A percentile compares a stretch with the other conserved stretches of the same genome.
Evolutionary conservation across 2,888 invertebrate species (phyloP).

Genomic region (Drosophila anomalipes): DNA sequence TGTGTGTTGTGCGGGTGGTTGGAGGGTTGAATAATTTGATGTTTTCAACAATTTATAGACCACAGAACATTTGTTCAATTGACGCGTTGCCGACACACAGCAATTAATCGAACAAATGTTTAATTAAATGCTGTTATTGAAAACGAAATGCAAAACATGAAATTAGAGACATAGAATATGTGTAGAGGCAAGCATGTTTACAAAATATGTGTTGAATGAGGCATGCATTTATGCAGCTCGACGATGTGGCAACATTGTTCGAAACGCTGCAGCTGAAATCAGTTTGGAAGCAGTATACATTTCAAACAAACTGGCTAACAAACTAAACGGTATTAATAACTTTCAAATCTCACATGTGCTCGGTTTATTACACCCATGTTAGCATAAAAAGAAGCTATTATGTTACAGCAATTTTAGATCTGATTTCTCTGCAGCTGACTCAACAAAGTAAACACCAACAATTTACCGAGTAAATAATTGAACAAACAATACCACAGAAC

Average conservation of each 20-base stretch:
- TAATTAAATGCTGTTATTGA: conserved; percentile 70
- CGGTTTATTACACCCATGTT: not conserved
- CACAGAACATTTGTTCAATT: conserved; percentile 21
- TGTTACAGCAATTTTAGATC: not conserved
- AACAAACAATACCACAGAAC: not conserved
- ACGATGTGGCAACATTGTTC: not conserved
- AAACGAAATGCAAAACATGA: conserved; percentile 25
- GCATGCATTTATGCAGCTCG: not conserved
- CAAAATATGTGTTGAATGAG: not conserved
- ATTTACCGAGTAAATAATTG: conserved; percentile 1
- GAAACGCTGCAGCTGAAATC: not conserved
- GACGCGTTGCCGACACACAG: conserved; percentile 14
- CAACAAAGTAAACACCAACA: not conserved
- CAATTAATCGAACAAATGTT: conserved; percentile 35
- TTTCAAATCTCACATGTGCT: not conserved
- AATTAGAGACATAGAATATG: not conserved
- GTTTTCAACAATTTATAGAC: conserved; percentile 21
- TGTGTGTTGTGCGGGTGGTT: not conserved
- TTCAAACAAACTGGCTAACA: not conserved
- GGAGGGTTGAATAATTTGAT: conserved; percentile 29
- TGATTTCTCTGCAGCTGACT: not conserved
- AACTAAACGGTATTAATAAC: not conserved
- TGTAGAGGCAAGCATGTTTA: not conserved
- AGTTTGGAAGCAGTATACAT: too few species aligned
- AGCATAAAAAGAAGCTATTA: not conserved